A percentile compares a stretch with the other conserved stretches of the same genome.
Conservation (phyloP, 2,797 vertebrate species). For the Pteropus rufus region DNA sequence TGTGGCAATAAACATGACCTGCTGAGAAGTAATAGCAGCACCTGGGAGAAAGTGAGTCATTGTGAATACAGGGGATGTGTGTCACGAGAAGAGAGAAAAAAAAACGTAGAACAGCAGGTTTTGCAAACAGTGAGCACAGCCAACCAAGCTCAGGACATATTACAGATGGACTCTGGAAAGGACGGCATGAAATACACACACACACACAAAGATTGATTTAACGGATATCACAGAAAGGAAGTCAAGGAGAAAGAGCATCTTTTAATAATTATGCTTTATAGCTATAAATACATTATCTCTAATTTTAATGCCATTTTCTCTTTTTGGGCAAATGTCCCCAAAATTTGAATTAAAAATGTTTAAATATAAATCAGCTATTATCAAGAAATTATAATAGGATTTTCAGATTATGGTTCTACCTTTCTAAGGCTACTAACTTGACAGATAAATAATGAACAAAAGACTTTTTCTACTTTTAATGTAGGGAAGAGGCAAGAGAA, state of each 20-base stretch:
- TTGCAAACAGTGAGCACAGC: background rate
- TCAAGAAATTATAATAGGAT: background rate
- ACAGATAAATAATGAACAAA: background rate
- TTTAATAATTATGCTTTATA: background rate
- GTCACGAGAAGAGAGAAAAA: background rate
- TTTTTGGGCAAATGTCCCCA: background rate
- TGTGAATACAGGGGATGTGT: no score
- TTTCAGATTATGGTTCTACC: background rate
- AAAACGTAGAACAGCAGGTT: background rate
- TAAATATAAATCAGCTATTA: background rate
- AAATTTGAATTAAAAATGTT: background rate
- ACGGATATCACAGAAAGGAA: background rate
- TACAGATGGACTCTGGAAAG: background rate
- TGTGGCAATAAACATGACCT: background rate
- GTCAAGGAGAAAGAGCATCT: background rate
- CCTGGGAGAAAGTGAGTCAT: conserved; percentile 24
- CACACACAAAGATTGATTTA: no score
- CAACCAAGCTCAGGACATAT: background rate
- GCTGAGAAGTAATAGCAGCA: background rate
- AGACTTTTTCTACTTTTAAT: background rate
- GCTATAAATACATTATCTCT: background rate
- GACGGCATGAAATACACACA: background rate
- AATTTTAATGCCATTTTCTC: background rate
- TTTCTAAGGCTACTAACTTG: background rate
- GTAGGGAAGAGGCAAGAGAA: no score